phyloP scores from a whole-genome alignment of 2,113 vertebrate genomes.

The Semnornis frantzii region DNA sequence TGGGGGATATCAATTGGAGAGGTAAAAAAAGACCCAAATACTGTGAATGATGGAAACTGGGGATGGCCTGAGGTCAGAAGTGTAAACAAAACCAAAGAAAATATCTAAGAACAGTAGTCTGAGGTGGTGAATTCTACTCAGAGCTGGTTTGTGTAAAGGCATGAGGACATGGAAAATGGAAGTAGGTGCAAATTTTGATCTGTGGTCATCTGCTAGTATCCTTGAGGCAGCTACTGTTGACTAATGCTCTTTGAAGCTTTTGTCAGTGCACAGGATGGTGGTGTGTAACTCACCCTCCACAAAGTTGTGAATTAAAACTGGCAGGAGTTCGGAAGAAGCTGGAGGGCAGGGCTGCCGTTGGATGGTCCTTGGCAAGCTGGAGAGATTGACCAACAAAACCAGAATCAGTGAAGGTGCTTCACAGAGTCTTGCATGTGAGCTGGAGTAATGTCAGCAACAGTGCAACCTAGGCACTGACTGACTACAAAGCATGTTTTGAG shows the following conservation, averaged over 20 bases:
- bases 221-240: not conserved
- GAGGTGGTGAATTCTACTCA: not conserved
- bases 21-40: not conserved
- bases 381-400: not conserved
- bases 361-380: not conserved
- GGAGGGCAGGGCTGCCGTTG: not conserved
- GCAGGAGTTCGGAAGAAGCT: not conserved
- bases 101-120: not conserved
- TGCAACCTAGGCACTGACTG: not conserved
- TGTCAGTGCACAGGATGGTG: not conserved
- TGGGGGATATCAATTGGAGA: not conserved
- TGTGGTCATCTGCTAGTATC: not conserved
- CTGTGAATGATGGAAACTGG: not conserved
- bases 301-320: not conserved
- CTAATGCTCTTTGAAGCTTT: not conserved
- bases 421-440: accelerated
- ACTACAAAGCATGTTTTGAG: not conserved
- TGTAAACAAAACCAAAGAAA: not conserved
- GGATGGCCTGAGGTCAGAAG: not conserved
- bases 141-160: not conserved
- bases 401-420: not conserved
- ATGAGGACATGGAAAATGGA: not conserved
- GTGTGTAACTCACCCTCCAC: not conserved
- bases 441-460: not conserved
- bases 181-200: not conserved